A percentile compares a stretch with the other conserved stretches of the same genome.
phyloP scores from a whole-genome alignment of 2,888 invertebrate genomes.

The Trichopria drosophilae region DNA sequence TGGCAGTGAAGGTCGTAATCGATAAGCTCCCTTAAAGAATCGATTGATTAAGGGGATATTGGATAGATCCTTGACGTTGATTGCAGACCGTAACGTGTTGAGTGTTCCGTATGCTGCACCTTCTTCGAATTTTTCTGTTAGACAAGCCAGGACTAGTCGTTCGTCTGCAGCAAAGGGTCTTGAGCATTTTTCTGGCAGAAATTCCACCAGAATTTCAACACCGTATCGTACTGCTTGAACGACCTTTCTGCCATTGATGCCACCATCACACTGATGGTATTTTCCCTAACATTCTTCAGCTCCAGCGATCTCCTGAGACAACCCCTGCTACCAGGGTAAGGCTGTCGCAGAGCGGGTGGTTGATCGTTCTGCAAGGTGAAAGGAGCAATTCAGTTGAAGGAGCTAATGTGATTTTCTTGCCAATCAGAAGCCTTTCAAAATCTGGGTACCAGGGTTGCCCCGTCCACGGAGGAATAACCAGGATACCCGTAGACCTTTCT shows the following conservation, averaged over 20 bases:
- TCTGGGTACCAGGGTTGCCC: slow-evolving; percentile 9
- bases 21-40: neutral
- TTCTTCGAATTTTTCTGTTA: too few relatives aligned
- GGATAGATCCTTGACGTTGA: neutral
- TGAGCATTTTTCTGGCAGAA: too few relatives aligned
- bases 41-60: neutral
- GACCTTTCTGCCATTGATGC: neutral
- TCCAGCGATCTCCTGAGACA: slow-evolving; percentile 32
- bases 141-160: too few relatives aligned
- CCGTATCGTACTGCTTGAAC: too few relatives aligned
- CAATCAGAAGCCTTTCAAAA: neutral
- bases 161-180: too few relatives aligned
- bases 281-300: slow-evolving; percentile 24
- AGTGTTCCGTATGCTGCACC: neutral
- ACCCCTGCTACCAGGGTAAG: too few relatives aligned
- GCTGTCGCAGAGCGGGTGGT: slow-evolving; percentile 28
- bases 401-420: slow-evolving; percentile 1
- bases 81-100: neutral
- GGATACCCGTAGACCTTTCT: slow-evolving; percentile 3
- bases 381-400: slow-evolving; percentile 25
- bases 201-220: too few relatives aligned
- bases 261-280: slow-evolving; percentile 20
- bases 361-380: slow-evolving; percentile 30
- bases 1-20: slow-evolving; percentile 25
- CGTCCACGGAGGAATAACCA: slow-evolving; percentile 7